Conservation (phyloP, 2,113 vertebrate genomes). For the Panthera leo region DNA sequence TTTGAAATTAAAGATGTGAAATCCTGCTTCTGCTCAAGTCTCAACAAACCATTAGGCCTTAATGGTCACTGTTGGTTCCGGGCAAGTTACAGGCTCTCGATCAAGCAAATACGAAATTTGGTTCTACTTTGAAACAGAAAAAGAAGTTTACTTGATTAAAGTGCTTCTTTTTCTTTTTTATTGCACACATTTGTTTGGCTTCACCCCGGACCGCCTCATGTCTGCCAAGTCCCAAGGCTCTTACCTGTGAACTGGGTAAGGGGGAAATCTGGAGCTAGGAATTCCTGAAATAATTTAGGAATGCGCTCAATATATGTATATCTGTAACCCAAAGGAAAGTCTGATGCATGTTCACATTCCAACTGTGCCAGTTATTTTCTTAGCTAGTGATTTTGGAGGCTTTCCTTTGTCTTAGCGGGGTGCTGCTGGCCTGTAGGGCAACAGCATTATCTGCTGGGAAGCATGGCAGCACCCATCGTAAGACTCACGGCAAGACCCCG, state of each 20-base stretch:
- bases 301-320: too few species aligned
- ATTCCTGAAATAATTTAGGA: not conserved
- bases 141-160: not conserved
- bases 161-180: not conserved
- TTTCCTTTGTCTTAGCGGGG: not conserved
- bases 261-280: not conserved
- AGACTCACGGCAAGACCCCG: too few species aligned
- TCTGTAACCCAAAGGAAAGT: not conserved
- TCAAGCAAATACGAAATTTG: not conserved
- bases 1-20: not conserved
- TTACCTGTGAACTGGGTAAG: not conserved
- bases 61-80: too few species aligned
- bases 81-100: not conserved
- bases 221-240: not conserved
- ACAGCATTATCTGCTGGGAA: accelerated
- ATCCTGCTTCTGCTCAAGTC: not conserved
- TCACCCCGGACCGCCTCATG: not conserved
- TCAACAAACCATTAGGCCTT: not conserved
- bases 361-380: not conserved
- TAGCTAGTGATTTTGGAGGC: not conserved
- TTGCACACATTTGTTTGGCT: not conserved
- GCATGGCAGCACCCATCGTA: accelerated
- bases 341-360: not conserved
- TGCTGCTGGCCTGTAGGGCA: too few species aligned
- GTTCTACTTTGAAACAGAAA: not conserved